Conservation (phyloP, 2,113 vertebrate genomes). For the Cyprinodon variegatus region DNA sequence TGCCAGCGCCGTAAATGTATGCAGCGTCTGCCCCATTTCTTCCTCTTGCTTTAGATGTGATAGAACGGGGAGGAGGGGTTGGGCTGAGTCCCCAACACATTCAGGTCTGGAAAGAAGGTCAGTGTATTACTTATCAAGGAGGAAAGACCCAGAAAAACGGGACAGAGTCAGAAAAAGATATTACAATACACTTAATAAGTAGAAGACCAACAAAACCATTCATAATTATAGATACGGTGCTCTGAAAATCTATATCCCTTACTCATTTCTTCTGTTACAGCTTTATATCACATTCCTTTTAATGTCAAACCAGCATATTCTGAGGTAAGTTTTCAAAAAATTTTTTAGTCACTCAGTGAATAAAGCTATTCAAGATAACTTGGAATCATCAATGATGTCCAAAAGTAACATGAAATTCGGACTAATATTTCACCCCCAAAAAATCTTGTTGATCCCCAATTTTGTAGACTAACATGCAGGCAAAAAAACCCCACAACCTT, state of each 20-base stretch:
- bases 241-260: neutral
- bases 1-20: constrained; percentile 67
- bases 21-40: constrained; percentile 77
- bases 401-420: too few relatives aligned
- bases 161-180: neutral
- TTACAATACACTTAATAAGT: neutral
- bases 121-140: constrained; percentile 35
- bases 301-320: too few relatives aligned
- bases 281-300: too few relatives aligned
- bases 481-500: too few relatives aligned
- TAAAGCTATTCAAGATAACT: too few relatives aligned
- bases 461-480: too few relatives aligned
- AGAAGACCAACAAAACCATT: neutral
- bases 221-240: neutral
- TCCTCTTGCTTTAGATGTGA: constrained; percentile 65
- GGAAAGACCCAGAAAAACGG: constrained; percentile 26
- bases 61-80: constrained; percentile 5
- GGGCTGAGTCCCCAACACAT: constrained; percentile 24
- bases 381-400: too few relatives aligned
- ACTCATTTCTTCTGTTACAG: neutral
- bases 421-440: too few relatives aligned
- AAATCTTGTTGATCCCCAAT: too few relatives aligned
- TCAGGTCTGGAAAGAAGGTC: constrained; percentile 53
- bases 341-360: too few relatives aligned
- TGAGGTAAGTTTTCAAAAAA: too few relatives aligned